phyloP scores from a whole-genome alignment of 2,797 vertebrate genomes.

The Sebastes cheni region DNA sequence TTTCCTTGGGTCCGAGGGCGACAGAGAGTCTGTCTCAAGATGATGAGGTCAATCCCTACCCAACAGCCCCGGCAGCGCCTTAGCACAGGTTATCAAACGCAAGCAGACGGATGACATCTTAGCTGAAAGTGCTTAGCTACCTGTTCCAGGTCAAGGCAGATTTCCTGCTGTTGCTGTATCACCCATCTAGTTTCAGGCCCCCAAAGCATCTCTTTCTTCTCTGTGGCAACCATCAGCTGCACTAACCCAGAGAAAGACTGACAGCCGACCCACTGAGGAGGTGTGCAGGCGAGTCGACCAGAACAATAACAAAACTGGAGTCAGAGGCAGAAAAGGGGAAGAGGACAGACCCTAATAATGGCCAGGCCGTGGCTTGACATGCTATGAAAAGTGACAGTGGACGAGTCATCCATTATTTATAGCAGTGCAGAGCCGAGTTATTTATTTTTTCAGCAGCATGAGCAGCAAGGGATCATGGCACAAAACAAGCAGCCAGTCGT shows the following conservation, averaged over 20 bases:
- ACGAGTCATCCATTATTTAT: conserved; percentile 89
- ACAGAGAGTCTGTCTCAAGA: conserved; percentile 62
- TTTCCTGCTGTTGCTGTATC: conserved; percentile 47
- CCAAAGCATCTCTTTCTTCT: conserved; percentile 65
- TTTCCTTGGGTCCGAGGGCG: conserved; percentile 32
- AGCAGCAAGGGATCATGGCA: conserved; percentile 83
- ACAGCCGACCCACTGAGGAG: conserved; percentile 71
- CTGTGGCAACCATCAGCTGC: conserved; percentile 63
- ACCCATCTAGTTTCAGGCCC: conserved; percentile 39
- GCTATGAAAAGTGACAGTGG: conserved; percentile 86
- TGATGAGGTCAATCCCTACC: conserved; percentile 57
- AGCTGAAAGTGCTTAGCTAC: conserved; percentile 49
- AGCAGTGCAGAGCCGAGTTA: conserved; percentile 76
- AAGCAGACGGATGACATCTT: conserved; percentile 45
- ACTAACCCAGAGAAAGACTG: conserved; percentile 66
- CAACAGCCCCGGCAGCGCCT: conserved; percentile 34
- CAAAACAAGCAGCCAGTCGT: conserved; percentile 84
- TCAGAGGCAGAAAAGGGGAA: conserved; percentile 69
- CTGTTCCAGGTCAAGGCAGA: conserved; percentile 55
- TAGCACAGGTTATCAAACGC: conserved; percentile 50
- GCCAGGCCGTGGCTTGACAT: conserved; percentile 77
- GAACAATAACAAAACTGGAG: conserved; percentile 81
- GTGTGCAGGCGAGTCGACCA: conserved; percentile 76
- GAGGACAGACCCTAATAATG: conserved; percentile 84
- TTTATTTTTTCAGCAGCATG: conserved; percentile 83